These are phyloP conservation scores for Palaemon carinicauda DNA, from an alignment of 1,140 invertebrate species.

Conservation along the genomic window DNA sequence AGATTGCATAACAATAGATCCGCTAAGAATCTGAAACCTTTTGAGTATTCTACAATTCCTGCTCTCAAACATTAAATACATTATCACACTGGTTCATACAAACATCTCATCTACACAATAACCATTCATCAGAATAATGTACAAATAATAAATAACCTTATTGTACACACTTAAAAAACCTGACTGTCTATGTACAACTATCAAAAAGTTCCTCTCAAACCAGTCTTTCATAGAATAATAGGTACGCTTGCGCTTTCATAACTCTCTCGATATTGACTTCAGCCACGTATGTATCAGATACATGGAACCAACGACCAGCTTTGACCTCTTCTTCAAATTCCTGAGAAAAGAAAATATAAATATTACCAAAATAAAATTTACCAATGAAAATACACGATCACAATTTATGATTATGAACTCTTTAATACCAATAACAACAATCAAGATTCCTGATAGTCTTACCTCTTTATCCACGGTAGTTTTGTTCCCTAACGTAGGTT, in stretches of 20 bases:
- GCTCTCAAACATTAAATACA: too few relatives aligned
- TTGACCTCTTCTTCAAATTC: constrained; percentile 63
- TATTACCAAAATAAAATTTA: not conserved
- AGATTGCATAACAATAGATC: too few relatives aligned
- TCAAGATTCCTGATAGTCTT: not conserved
- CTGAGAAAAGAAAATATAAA: constrained; percentile 43
- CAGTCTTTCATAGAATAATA: constrained; percentile 95
- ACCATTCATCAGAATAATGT: too few relatives aligned
- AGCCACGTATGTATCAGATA: constrained; percentile 86
- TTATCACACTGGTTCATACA: too few relatives aligned
- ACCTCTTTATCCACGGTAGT: constrained; percentile 38
- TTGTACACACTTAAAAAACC: too few relatives aligned
- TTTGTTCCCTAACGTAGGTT: constrained; percentile 6
- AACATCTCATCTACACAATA: too few relatives aligned
- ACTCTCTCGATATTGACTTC: constrained; percentile 83
- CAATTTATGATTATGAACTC: too few relatives aligned
- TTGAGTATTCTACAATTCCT: too few relatives aligned
- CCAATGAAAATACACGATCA: not conserved
- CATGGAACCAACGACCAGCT: constrained; percentile 87
- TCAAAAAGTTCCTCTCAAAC: constrained; percentile 59
- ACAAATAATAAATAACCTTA: too few relatives aligned
- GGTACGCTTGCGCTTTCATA: constrained; percentile 89
- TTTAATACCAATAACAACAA: too few relatives aligned
- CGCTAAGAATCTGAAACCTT: too few relatives aligned
- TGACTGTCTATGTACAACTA: constrained; percentile 48